Percentiles rank a stretch among this genome's conserved stretches.
Evolutionary conservation across 2,888 invertebrate genomes (phyloP).

Genomic region (Cartodere bifasciata): DNA sequence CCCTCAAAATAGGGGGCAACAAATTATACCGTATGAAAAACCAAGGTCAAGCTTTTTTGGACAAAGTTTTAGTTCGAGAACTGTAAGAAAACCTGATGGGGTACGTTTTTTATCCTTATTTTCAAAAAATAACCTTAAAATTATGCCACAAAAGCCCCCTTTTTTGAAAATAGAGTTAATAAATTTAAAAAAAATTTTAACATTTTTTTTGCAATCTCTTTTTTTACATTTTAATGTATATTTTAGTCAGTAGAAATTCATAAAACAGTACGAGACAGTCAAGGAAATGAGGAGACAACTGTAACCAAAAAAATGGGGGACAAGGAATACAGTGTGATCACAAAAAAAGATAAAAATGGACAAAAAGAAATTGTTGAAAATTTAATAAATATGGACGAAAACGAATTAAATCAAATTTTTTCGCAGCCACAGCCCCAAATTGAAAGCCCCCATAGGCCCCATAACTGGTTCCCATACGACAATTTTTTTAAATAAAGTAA

Average conservation of each 20-base stretch:
- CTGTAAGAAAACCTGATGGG: conserved; percentile 44
- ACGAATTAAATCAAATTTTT: conserved; percentile 20
- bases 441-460: conserved; percentile 6
- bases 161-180: no score
- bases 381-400: conserved; percentile 28
- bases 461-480: conserved; percentile 20
- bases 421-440: conserved; percentile 3
- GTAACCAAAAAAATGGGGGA: conserved; percentile 33
- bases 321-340: conserved; percentile 34
- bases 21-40: conserved; percentile 24
- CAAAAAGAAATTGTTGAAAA: conserved; percentile 27
- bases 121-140: no score
- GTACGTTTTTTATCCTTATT: conserved; percentile 22
- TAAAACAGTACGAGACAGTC: conserved; percentile 40
- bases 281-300: conserved; percentile 47
- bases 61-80: conserved; percentile 40
- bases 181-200: no score
- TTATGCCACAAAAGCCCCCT: no score
- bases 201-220: no score
- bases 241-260: conserved; percentile 40
- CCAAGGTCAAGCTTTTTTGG: conserved; percentile 36
- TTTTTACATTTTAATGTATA: no score
- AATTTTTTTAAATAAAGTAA: conserved; percentile 22
- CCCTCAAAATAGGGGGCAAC: conserved; percentile 16
- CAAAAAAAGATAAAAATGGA: conserved; percentile 33